Base-by-base conservation (phyloP, 2,113 vertebrate species). In the Rallus limicola region DNA sequence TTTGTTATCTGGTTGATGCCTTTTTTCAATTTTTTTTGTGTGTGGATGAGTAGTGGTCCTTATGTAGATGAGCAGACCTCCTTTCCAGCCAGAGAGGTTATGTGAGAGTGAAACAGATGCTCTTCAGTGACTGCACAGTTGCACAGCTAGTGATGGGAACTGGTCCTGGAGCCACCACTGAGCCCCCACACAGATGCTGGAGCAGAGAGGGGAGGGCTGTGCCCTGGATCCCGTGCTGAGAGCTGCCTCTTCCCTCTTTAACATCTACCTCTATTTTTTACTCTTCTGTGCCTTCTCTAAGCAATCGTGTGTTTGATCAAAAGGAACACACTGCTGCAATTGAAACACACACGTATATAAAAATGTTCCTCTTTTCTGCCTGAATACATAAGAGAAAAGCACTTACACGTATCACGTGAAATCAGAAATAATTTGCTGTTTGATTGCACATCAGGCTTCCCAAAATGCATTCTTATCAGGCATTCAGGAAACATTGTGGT, bases 401-500 rank as follows among this genome's bases (percentile, higher is more conserved):
- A 74, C 58, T 85, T 90, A 59, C 63, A 85, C 36, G 29, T 31
- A 68, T 24, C 91, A 84, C 1, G 6, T 78, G 55, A 87, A 84
- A 88, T 34, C 16, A 78, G 58, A 86, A 95, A 96, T 91, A 90
- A 96, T 92, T 82, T 91, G 33, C 71, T 91, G 62, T 88, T 92
- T 90, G 87, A 90, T 71, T 95, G 91, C 87, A 83, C 67, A 89
- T 95, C 42, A 90, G 42, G 59, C 56, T 94, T 92, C 80, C 50
- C 44, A 36, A 68, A 80, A 89, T 92, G 77, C 42, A 29, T 86
- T 91, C 58, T 95, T 85, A 88, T 95, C 80, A 92, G 91, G 76
- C 68, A 86, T 78, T 79, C 69, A 88, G 83, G 62, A 80, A 95
- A 92, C 68, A 82, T 75, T 67, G 28, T 12, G 1, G 19, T 53